These are phyloP conservation scores for Leptodactylus fallax DNA, from an alignment of 2,797 vertebrate genomes.

Conservation along the genomic window DNA sequence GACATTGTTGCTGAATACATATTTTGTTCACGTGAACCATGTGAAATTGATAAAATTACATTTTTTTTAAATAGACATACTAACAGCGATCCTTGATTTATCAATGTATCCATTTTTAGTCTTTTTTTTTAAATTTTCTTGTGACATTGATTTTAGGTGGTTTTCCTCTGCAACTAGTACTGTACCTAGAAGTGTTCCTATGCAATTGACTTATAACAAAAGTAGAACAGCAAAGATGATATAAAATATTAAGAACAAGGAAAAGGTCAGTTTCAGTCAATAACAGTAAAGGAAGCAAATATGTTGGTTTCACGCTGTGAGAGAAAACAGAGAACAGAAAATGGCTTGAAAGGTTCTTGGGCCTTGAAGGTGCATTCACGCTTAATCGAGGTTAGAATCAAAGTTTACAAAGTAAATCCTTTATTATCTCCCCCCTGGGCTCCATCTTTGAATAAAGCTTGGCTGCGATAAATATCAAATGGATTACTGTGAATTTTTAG, in stretches of 20 bases:
- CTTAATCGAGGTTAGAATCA: constrained; percentile 57
- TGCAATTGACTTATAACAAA: constrained; percentile 30
- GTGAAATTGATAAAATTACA: background rate
- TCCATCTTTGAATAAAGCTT: constrained; percentile 24
- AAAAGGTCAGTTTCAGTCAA: constrained; percentile 53
- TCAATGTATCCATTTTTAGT: background rate
- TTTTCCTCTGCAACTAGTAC: constrained; percentile 8
- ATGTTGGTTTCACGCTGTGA: constrained; percentile 40
- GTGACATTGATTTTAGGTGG: background rate
- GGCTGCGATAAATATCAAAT: constrained; percentile 47
- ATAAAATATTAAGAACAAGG: constrained; percentile 55
- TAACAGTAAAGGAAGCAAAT: constrained; percentile 55
- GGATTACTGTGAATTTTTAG: constrained; percentile 23
- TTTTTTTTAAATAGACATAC: background rate
- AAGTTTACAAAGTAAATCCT: constrained; percentile 56
- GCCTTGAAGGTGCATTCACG: constrained; percentile 37
- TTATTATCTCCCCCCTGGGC: constrained; percentile 46
- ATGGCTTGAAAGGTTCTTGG: constrained; percentile 57
- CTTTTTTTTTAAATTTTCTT: background rate
- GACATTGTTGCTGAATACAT: background rate
- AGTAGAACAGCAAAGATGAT: constrained; percentile 42
- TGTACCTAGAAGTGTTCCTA: constrained; percentile 21
- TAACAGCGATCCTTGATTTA: background rate
- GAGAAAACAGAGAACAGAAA: constrained; percentile 52
- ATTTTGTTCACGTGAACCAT: background rate